These are phyloP conservation scores for Conger conger DNA, from an alignment of 2,113 vertebrate genomes.

Conservation along the genomic window DNA sequence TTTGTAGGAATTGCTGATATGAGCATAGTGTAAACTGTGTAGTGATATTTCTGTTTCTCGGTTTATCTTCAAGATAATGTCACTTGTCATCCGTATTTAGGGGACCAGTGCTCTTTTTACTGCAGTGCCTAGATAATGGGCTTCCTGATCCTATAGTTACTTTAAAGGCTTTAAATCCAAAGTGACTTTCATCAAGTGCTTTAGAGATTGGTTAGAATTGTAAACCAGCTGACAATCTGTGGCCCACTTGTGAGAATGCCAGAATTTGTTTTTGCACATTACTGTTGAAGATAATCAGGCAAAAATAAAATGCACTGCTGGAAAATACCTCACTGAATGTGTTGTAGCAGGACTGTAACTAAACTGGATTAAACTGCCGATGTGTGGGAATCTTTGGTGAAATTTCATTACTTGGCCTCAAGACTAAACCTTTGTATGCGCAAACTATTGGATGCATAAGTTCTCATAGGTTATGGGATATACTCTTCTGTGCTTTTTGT, in stretches of 20 bases:
- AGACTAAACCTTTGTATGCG: too few species aligned
- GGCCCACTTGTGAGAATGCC: neutral
- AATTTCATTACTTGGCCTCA: neutral
- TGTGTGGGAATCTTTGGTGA: neutral
- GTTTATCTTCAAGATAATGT: neutral
- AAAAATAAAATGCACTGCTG: neutral
- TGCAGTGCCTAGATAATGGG: neutral
- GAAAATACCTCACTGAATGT: neutral
- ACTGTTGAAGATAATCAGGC: neutral
- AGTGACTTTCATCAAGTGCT: neutral
- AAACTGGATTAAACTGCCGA: neutral
- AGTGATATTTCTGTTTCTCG: neutral
- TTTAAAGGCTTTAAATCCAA: neutral
- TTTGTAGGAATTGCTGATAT: neutral
- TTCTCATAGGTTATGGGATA: neutral
- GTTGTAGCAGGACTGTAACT: neutral
- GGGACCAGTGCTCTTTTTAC: neutral
- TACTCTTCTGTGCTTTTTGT: neutral
- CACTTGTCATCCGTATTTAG: too few species aligned
- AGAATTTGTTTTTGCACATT: neutral
- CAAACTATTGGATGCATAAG: neutral
- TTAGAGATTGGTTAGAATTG: too few species aligned
- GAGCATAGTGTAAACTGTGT: neutral
- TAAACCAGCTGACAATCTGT: neutral
- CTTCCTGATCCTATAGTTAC: neutral